A percentile compares a stretch with the other conserved stretches of the same genome.
Evolutionary conservation across 1,140 invertebrate genomes (phyloP).

Genomic region (Eupristina koningsbergeri): DNA sequence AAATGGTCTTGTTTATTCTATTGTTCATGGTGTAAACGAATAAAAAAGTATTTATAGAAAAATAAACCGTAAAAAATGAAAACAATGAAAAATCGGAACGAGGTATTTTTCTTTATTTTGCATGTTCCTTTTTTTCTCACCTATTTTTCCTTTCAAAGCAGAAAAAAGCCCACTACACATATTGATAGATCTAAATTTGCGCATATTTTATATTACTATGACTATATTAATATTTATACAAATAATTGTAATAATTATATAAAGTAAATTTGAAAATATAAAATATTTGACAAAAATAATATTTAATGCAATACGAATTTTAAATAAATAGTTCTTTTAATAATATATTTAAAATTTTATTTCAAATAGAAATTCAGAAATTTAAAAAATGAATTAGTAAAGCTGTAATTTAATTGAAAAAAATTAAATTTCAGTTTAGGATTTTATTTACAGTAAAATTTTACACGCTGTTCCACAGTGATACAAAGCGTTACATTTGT

Average conservation of each 20-base stretch:
- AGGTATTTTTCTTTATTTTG: constrained; percentile 17
- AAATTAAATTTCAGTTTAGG: background rate
- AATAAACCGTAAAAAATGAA: background rate
- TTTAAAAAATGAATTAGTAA: background rate
- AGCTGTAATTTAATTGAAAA: background rate
- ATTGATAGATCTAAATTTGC: too few relatives aligned
- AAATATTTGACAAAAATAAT: too few relatives aligned
- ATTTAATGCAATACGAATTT: too few relatives aligned
- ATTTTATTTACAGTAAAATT: background rate
- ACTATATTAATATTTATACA: too few relatives aligned
- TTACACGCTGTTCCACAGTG: background rate
- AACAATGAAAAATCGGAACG: background rate
- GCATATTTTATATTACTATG: too few relatives aligned
- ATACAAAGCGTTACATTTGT: background rate
- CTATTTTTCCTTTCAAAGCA: background rate
- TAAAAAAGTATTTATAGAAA: constrained; percentile 9
- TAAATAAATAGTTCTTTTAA: too few relatives aligned
- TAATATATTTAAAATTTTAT: too few relatives aligned
- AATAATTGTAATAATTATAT: too few relatives aligned
- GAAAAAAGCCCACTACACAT: background rate
- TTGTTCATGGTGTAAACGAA: background rate
- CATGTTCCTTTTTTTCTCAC: background rate
- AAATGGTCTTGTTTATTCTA: background rate
- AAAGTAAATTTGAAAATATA: too few relatives aligned
- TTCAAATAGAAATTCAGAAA: too few relatives aligned